These are phyloP conservation scores for Glossophaga mutica DNA, from an alignment of 2,797 vertebrate genomes.

Conservation along the genomic window DNA sequence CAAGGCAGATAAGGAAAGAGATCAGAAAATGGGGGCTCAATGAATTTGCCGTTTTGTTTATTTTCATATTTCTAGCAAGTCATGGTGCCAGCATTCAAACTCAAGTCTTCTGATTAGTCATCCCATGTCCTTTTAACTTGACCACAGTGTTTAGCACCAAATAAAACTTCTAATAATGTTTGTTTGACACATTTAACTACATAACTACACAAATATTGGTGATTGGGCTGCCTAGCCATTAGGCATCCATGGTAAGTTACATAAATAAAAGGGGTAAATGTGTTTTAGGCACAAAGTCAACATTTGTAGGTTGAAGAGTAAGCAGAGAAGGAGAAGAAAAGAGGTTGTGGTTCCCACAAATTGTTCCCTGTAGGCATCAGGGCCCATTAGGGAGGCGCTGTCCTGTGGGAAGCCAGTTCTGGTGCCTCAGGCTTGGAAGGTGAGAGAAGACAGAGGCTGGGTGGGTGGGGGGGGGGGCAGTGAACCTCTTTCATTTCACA, in stretches of 20 bases:
- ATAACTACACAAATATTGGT: neutral
- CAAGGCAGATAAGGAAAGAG: neutral
- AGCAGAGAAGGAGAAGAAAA: neutral
- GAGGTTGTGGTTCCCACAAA: neutral
- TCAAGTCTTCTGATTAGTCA: neutral
- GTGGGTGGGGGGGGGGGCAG: too few species aligned
- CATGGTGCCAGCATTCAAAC: neutral
- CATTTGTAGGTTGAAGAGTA: neutral
- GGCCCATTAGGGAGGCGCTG: neutral
- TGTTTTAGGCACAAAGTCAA: neutral
- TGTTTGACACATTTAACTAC: slow-evolving; percentile 18
- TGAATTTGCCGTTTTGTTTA: neutral
- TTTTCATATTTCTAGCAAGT: neutral
- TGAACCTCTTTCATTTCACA: neutral
- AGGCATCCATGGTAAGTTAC: neutral
- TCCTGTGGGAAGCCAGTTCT: neutral
- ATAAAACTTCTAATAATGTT: neutral
- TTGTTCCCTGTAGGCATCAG: neutral
- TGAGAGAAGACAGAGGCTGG: neutral
- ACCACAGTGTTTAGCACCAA: neutral
- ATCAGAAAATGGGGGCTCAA: neutral
- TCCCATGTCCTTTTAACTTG: neutral
- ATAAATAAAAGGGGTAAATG: neutral
- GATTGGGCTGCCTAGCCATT: neutral
- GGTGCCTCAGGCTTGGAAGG: neutral